These are phyloP conservation scores for Gortyna flavago DNA, from an alignment of 2,888 invertebrate genomes.

Conservation along the genomic window DNA sequence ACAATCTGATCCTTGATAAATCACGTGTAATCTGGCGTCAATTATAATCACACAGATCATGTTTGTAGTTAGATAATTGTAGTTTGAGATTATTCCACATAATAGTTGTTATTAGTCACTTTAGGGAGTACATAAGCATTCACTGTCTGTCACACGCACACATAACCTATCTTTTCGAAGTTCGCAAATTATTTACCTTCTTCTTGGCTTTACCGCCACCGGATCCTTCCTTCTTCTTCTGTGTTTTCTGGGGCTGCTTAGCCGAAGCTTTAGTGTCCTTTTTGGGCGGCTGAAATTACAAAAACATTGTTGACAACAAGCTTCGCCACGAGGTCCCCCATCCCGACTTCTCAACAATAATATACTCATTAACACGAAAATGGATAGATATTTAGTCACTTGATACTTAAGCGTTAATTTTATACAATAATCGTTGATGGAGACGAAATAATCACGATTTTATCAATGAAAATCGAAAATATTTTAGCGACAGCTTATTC, in stretches of 20 bases:
- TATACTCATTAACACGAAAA: neutral
- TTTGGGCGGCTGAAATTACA: slow-evolving; percentile 95
- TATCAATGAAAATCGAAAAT: slow-evolving; percentile 31
- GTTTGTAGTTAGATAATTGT: neutral
- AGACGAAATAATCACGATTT: slow-evolving; percentile 3
- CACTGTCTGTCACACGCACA: slow-evolving; percentile 65
- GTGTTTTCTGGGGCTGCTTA: slow-evolving; percentile 97
- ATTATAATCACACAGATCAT: slow-evolving; percentile 4
- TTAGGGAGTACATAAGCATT: neutral
- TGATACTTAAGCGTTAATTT: neutral
- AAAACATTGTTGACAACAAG: slow-evolving; percentile 74
- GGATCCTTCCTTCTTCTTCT: slow-evolving; percentile 98
- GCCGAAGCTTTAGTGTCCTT: slow-evolving; percentile 97
- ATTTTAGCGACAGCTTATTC: slow-evolving; percentile 52
- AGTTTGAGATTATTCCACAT: slow-evolving; percentile 1
- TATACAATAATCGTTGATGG: neutral
- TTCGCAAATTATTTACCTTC: slow-evolving; percentile 92
- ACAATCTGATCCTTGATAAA: neutral
- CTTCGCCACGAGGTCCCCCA: slow-evolving; percentile 82
- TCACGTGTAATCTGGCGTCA: neutral
- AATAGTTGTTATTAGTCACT: neutral
- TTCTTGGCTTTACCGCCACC: slow-evolving; percentile 98
- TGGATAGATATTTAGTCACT: slow-evolving; percentile 3
- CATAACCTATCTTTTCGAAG: slow-evolving; percentile 82
- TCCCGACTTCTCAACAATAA: slow-evolving; percentile 21